Percentiles rank a stretch among this genome's conserved stretches.
phyloP scores from a whole-genome alignment of 1,140 invertebrate species.

The Atopsyche davidsoni region DNA sequence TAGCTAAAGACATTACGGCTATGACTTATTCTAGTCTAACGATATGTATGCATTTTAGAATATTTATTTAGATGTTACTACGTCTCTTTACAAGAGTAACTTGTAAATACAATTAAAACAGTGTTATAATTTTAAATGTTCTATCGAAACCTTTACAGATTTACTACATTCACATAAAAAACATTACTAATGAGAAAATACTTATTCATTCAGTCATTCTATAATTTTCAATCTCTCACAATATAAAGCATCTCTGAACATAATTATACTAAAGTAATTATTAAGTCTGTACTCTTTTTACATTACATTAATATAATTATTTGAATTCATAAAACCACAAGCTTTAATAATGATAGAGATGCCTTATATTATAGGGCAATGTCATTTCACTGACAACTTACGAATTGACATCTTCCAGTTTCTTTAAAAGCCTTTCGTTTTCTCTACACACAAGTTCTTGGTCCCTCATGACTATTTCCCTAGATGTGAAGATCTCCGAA shows the following conservation, averaged over 20 bases:
- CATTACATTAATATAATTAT: not conserved
- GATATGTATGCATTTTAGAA: no score
- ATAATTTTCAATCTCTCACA: not conserved
- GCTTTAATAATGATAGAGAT: no score
- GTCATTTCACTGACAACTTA: slow-evolving; percentile 57
- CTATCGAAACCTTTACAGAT: no score
- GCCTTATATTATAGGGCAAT: no score
- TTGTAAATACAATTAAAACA: no score
- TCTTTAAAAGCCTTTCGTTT: slow-evolving; percentile 80
- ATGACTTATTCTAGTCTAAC: no score
- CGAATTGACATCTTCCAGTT: slow-evolving; percentile 82
- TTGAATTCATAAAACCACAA: no score
- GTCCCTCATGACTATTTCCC: slow-evolving; percentile 77
- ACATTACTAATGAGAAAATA: not conserved
- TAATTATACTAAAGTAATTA: not conserved
- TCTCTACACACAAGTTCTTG: slow-evolving; percentile 86
- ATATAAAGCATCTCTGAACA: slow-evolving; percentile 1
- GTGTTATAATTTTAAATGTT: no score
- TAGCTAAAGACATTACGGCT: no score
- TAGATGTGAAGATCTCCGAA: slow-evolving; percentile 70
- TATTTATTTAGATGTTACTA: no score
- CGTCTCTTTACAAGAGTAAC: no score
- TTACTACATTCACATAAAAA: no score
- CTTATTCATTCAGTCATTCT: not conserved
- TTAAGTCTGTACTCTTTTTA: not conserved